Base-by-base conservation (phyloP, 2,797 vertebrate genomes). In the Diglossa cyanea region DNA sequence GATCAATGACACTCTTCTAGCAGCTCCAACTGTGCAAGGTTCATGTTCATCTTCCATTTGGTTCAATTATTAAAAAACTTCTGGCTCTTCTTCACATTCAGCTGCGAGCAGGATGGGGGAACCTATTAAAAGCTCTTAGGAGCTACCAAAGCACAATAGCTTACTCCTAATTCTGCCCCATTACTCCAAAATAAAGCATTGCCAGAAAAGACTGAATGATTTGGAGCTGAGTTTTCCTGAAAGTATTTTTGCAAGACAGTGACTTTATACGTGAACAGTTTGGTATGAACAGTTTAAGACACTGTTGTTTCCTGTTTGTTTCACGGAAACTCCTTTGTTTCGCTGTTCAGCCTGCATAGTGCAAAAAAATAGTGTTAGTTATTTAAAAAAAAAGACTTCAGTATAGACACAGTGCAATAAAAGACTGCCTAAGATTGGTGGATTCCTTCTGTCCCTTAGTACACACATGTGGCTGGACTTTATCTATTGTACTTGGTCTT, bases 21-120 rank as follows among this genome's bases (percentile, higher is more conserved):
- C 98, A 42, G 98, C 98, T 35, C 98, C 99, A 94, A 99, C 98
- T 77, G 97, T 99, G 65, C 98, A 98, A 98, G 99, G 99, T 99
- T 96, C 94, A 90, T 95, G 28, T 87, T 75, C 62, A 62, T 40
- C 67, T 95, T 80, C 44, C 20, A 19, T 87, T 93, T 89, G 14
- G 10, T 94, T 83, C 58, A 82, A 17, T 82, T 85, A 75, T 45
- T 45, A 76, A 58, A 73, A 71, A 80, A 15, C 13, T 26, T 90
- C 65, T 42, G 31, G 4, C 42, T 70, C 11, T 79, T 37, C 57
- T 77, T 73, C 42, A 14, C 48, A 7, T 65, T 67, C 44, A 75
- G 24, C 51, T 88, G 39, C 31, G 28, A 11, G 25, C 23, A 44
- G 26, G 13, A 4, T 35, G 30, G 18, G 17, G 31, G 23, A 50